Base-by-base conservation (phyloP, 2,888 invertebrate genomes). In the Eremobia ochroleuca region DNA sequence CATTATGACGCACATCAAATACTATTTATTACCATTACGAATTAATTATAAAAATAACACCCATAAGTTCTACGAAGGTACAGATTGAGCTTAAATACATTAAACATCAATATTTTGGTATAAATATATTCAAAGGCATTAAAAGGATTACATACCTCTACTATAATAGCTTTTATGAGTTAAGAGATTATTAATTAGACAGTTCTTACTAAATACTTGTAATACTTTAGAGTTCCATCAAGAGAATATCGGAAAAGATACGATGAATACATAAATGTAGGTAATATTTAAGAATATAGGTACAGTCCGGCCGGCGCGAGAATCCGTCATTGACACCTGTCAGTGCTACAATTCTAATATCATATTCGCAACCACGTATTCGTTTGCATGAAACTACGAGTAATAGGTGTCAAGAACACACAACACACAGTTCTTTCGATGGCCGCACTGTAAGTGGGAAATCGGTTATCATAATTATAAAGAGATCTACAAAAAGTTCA, bases 11-110 rank as follows among this genome's bases (percentile, higher is more conserved):
- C 55, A 85, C 55, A 76, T 76, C 46, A 46, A 76, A 21, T 37
- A n/a, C n/a, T 67, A 4, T 28, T 34, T 49, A 59, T 64, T 62
- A 34, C 37, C 40, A 71, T 65, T 28, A 73, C 69, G 65, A 28
- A 72, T 49, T 11, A 62, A 25, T 64, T 77, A 72, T 28, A 76
- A 69, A 85, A 77, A 77, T 74, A 85, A 74, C 58, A 65, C 15
- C 18, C 62, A 82, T 55, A 65, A 25, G 43, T 52, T 58, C 61
- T 73, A 77, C 49, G 34, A 72, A 74, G 76, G 79, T 82, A 79
- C 75, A 86, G 62, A 65, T 90, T 90, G 90, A 90, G 90, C 90
- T 81, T 79, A 73, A 67, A 78, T 75, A 84, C 25, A 70, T 55
- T 75, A 65, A 67, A 81, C 59, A 73, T 70, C 43, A 34, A 77